Evolutionary conservation across 2,113 vertebrate genomes (phyloP), one percentile per base, ranked within the genome.

Genomic region (Syngnathus floridae): DNA sequence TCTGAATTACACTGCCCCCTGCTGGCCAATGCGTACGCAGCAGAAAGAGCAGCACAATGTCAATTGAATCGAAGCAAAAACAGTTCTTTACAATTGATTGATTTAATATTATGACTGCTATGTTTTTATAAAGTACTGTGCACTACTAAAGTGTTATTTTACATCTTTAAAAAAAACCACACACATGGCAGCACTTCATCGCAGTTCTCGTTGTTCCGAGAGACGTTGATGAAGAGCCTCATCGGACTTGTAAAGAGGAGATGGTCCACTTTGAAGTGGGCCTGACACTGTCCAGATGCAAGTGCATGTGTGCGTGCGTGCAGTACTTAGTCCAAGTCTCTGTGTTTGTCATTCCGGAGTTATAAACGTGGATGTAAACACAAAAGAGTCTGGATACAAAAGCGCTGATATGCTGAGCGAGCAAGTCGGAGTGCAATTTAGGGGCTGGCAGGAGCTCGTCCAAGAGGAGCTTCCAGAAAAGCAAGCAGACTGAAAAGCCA

Each of bases 231-330:
- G 82, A 88, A 46, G 61, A 71, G 73, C 69, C 85, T 88, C 86
- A 89, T 85, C 87, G 70, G 79, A 83, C 84, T 82, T 83, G 85
- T 89, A 86, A 90, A 89, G 84, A 73, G 70, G 77, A 76, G 73
- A 79, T 87, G 74, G 80, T 81, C 81, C 78, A 85, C 88, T 91
- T 90, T 89, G 80, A 90, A 89, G 90, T 90, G 84, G 81, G 73
- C 58, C 81, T 90, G 88, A 90, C 59, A 67, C 73, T 88, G 76
- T 83, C 84, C 88, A 91, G 90, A 88, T 71, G 54, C 71, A 9
- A 48, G 51, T 35, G 58, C 65, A 31, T 31, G 61, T 73, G 45
- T 57, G 64, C 38, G 65, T 43, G 66, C 36, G 66, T 63, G 45
- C 1, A 35, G 26, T 2, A 56, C 54, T 56, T 56, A 17, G 22